Evolutionary conservation across 1,140 invertebrate genomes (phyloP), one percentile per base, ranked within the genome.

Genomic region (Dreissena polymorpha): DNA sequence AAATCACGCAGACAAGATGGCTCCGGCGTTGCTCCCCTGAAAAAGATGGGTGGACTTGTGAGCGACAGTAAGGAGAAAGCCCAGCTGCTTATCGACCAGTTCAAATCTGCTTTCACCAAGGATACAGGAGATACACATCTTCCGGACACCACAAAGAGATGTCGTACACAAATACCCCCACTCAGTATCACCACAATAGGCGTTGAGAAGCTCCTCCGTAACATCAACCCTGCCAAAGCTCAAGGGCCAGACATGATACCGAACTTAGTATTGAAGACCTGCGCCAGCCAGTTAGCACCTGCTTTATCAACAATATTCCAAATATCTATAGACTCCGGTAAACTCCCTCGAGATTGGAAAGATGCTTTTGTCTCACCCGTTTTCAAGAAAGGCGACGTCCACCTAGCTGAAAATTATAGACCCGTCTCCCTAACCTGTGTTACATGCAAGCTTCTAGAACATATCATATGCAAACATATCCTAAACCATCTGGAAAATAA

Each of bases 91-190:
- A 25, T 63, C 27, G 51, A 74, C 27, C 67, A 81, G 53, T 86
- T 77, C 50, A 68, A 74, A 39, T 87, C 75, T 16, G 78, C 82
- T 0, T 84, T 84, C 39, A 82, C 23, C 67, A 83, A n/a, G 39
- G 49, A 49, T 39, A 29, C 57, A 7, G 64, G 63, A 7, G n/a
- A 23, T 21, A 23, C 21, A 55, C 74, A 67, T 12, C n/a, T 18
- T 10, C 23, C 25, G 49, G n/a, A 69, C 21, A 53, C 25, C 14
- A 68, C 14, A 39, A 78, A 69, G n/a, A 67, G 29, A 77, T 10
- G 50, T 23, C 12, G 13, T 13, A 63, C 21, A 23, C 25, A 23
- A 3, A 50, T 50, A 65, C 74, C 74, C 6, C 18, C 64, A 18
- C 63, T 50, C 21, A 77, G 50, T 18, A 67, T 77, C 8, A 77